These are phyloP conservation scores for Trachelus troglodyta DNA, from an alignment of 2,888 invertebrate species.

Conservation along the genomic window DNA sequence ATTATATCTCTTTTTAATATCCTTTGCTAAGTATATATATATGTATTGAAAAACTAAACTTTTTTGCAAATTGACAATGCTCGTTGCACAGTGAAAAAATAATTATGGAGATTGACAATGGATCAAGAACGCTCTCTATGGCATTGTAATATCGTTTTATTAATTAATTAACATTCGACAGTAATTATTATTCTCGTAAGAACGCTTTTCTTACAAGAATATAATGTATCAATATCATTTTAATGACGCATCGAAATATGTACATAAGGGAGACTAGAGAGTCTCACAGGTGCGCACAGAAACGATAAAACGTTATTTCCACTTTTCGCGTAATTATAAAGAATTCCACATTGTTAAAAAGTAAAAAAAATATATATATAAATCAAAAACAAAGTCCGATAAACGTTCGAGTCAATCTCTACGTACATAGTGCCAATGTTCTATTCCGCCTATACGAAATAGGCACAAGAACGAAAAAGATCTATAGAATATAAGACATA, in stretches of 20 bases:
- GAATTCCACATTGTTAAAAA: background rate
- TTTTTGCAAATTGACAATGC: background rate
- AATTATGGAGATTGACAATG: background rate
- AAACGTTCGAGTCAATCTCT: background rate
- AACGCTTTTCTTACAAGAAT: background rate
- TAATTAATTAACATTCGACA: background rate
- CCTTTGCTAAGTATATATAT: background rate
- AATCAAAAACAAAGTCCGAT: background rate
- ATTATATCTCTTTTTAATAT: too few species aligned
- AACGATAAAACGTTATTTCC: background rate
- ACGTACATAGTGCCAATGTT: background rate
- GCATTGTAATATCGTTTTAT: background rate
- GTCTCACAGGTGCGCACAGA: background rate
- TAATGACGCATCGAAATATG: background rate
- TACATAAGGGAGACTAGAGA: background rate
- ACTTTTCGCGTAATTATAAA: background rate
- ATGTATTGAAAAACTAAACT: background rate
- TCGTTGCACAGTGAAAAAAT: background rate
- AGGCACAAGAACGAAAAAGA: background rate
- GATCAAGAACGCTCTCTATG: background rate
- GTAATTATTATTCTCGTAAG: background rate
- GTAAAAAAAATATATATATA: background rate
- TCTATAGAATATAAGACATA: background rate
- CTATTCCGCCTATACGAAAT: background rate
- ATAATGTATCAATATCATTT: background rate